Evolutionary conservation across 2,888 invertebrate species (phyloP).

Genomic region (Lasioglossum pauxillum): DNA sequence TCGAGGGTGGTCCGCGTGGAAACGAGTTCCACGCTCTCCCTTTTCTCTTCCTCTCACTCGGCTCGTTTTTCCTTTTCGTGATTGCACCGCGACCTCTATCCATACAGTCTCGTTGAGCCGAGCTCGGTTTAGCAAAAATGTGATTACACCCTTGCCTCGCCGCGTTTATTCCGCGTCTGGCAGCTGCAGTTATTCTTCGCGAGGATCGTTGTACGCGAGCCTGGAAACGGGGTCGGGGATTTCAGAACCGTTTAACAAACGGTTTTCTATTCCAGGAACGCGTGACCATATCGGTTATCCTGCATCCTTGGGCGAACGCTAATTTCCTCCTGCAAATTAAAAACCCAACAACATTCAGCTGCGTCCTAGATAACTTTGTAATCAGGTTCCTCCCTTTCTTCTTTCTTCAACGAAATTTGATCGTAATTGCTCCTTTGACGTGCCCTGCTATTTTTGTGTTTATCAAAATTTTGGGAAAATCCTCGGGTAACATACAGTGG

Average conservation of each 20-base stretch:
- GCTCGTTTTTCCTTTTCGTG: conserved; percentile 18
- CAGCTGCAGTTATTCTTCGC: neutral
- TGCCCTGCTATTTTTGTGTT: too few species aligned
- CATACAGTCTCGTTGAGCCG: conserved; percentile 14
- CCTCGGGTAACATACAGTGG: neutral
- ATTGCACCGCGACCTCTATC: conserved; percentile 14
- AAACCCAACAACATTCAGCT: neutral
- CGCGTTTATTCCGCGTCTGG: conserved; percentile 9
- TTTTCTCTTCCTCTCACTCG: conserved; percentile 24
- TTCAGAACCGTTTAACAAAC: conserved; percentile 2
- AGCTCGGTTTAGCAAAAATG: conserved; percentile 1
- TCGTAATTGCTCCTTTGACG: too few species aligned
- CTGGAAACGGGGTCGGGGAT: neutral
- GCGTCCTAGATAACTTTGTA: neutral
- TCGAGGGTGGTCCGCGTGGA: conserved; percentile 60
- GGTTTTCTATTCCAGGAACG: conserved; percentile 12
- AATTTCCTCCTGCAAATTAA: neutral
- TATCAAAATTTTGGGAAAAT: too few species aligned
- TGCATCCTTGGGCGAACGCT: neutral
- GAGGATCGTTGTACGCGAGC: neutral
- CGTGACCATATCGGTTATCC: neutral
- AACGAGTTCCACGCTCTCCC: conserved; percentile 50
- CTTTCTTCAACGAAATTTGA: neutral
- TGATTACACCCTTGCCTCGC: neutral
- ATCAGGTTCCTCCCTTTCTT: neutral